These are phyloP conservation scores for Tachysurus vachellii DNA, from an alignment of 2,113 vertebrate genomes.

Conservation along the genomic window DNA sequence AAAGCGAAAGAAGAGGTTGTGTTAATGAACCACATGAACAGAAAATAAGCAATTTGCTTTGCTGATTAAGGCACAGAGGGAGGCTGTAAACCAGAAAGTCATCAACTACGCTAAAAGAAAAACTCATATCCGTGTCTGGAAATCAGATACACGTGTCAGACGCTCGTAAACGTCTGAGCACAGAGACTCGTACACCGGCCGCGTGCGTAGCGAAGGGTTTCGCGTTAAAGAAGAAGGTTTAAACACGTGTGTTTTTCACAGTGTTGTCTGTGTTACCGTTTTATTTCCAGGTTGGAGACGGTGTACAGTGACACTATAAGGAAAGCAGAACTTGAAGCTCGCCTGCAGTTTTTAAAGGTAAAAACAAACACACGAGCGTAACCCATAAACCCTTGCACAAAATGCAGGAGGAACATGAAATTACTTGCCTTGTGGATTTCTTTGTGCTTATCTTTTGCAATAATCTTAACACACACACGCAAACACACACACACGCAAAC, in stretches of 20 bases:
- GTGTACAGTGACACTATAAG: constrained; percentile 87
- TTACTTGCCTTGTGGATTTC: background rate
- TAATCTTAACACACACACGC: background rate
- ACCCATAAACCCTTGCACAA: background rate
- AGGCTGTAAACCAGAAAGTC: constrained; percentile 45
- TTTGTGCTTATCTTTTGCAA: background rate
- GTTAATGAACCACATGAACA: constrained; percentile 56
- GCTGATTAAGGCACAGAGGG: constrained; percentile 28
- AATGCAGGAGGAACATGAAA: background rate
- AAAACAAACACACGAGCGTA: background rate
- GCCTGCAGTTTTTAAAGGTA: constrained; percentile 94
- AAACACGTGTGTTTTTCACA: constrained; percentile 26
- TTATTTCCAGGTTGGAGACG: constrained; percentile 81
- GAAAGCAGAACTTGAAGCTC: constrained; percentile 88
- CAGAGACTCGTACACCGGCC: constrained; percentile 28
- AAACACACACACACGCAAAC: background rate
- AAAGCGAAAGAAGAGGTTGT: background rate
- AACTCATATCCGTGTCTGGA: constrained; percentile 48
- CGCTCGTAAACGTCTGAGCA: constrained; percentile 49
- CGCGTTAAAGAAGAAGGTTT: constrained; percentile 8
- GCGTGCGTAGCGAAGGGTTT: constrained; percentile 18
- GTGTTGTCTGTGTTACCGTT: constrained; percentile 2
- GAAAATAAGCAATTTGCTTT: constrained; percentile 25
- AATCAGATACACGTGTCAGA: constrained; percentile 52
- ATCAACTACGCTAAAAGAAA: constrained; percentile 37